Evolutionary conservation across 2,888 invertebrate species (phyloP).

Genomic region (Gnatocerus cornutus): DNA sequence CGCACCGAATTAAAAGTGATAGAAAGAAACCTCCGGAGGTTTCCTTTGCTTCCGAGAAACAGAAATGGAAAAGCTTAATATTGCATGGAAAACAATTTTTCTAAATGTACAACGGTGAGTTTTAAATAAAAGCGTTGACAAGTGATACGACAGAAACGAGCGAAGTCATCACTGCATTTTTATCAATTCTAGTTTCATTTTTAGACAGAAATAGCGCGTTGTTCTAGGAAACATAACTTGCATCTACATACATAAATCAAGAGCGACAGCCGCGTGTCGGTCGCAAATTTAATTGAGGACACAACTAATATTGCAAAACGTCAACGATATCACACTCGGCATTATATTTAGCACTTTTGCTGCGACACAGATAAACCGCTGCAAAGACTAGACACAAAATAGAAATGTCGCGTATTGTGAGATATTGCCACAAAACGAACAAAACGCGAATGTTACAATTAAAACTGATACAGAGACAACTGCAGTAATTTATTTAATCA

Average conservation of each 20-base stretch:
- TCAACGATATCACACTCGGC: slow-evolving; percentile 28
- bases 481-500: background rate
- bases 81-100: slow-evolving; percentile 38
- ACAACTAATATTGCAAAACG: slow-evolving; percentile 29
- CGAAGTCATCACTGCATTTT: slow-evolving; percentile 24
- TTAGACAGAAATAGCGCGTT: slow-evolving; percentile 27
- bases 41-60: slow-evolving; percentile 16
- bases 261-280: slow-evolving; percentile 13
- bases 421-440: background rate
- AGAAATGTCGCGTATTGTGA: slow-evolving; percentile 8
- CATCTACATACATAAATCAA: slow-evolving; percentile 30
- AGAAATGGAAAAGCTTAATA: slow-evolving; percentile 16
- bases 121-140: slow-evolving; percentile 36
- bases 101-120: slow-evolving; percentile 30
- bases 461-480: background rate
- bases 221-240: slow-evolving; percentile 18
- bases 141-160: slow-evolving; percentile 19
- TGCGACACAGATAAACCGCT: slow-evolving; percentile 6
- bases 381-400: slow-evolving; percentile 18
- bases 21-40: slow-evolving; percentile 15
- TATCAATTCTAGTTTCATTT: slow-evolving; percentile 20
- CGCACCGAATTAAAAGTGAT: slow-evolving; percentile 31
- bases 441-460: background rate
- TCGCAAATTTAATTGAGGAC: slow-evolving; percentile 34
- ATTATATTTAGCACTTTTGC: slow-evolving; percentile 35